These are phyloP conservation scores for Drosophila yooni DNA, from an alignment of 2,888 invertebrate genomes.

Conservation along the genomic window DNA sequence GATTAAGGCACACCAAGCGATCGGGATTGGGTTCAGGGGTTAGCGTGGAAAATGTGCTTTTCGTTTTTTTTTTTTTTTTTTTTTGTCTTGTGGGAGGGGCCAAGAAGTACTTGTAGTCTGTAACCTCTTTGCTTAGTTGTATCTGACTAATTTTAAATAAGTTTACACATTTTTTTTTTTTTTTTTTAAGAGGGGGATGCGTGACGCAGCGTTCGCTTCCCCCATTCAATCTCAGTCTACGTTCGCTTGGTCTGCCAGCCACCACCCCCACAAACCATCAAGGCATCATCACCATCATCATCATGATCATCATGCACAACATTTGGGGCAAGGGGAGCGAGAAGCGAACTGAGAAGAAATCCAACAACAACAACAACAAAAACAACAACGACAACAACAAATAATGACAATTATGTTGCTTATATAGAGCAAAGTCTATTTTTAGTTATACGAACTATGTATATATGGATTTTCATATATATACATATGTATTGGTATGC, in stretches of 20 bases:
- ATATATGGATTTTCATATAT: slow-evolving; percentile 10
- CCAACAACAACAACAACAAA: slow-evolving; percentile 1
- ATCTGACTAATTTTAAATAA: slow-evolving; percentile 1
- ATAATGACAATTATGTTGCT: slow-evolving; percentile 15
- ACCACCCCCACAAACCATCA: neutral
- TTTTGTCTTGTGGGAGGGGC: slow-evolving; percentile 33
- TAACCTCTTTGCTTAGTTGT: slow-evolving; percentile 44
- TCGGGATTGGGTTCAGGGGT: neutral
- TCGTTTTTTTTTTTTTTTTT: neutral
- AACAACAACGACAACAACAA: slow-evolving; percentile 2
- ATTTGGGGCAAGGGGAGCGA: neutral
- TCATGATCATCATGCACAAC: neutral
- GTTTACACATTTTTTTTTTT: neutral
- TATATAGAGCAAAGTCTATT: slow-evolving; percentile 21
- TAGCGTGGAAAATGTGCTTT: neutral
- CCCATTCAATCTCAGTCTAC: slow-evolving; percentile 41
- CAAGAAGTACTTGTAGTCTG: slow-evolving; percentile 51
- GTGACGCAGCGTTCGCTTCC: neutral
- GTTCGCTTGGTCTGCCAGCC: slow-evolving; percentile 14
- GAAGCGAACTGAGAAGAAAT: slow-evolving; percentile 14
- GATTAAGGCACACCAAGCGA: slow-evolving; percentile 38
- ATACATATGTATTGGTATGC: neutral
- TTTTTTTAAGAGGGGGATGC: neutral
- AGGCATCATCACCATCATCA: too few relatives aligned
- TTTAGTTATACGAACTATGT: slow-evolving; percentile 33